Evolutionary conservation across 2,113 vertebrate genomes (phyloP).

Genomic region (Oriolus oriolus): DNA sequence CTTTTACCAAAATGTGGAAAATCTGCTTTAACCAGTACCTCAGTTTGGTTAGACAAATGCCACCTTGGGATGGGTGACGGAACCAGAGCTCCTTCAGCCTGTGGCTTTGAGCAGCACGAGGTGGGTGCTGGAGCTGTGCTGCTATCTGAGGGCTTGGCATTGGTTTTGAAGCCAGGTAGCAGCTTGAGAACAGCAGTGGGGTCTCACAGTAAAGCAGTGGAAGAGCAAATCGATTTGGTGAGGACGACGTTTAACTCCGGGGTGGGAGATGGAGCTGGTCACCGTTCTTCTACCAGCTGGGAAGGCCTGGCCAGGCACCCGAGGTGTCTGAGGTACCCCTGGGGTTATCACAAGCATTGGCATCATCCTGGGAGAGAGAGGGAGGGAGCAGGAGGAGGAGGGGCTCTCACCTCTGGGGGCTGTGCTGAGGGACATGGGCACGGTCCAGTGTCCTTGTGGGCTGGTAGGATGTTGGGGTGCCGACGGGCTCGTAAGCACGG

Average conservation of each 20-base stretch:
- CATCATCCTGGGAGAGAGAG: neutral
- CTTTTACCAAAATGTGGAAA: neutral
- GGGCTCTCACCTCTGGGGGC: neutral
- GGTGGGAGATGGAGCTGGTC: neutral
- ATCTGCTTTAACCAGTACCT: neutral
- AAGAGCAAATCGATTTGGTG: neutral
- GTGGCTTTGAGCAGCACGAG: rapidly evolving
- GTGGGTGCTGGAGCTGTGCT: neutral
- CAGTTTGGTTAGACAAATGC: neutral
- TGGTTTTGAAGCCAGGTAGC: neutral
- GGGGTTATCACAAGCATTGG: neutral
- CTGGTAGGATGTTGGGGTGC: neutral
- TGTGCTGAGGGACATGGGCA: neutral
- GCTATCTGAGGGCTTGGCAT: neutral
- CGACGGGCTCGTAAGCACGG: rapidly evolving
- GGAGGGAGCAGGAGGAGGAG: neutral
- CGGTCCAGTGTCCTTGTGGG: neutral
- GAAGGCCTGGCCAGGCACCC: neutral
- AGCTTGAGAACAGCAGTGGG: neutral
- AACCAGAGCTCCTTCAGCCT: neutral
- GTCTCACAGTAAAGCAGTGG: neutral
- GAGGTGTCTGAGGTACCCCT: neutral
- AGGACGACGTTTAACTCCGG: neutral
- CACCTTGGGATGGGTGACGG: rapidly evolving
- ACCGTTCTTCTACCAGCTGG: neutral